Percentiles rank a stretch among this genome's conserved stretches.
Evolutionary conservation across 2,113 vertebrate genomes (phyloP).

Genomic region (Nycticryphes semicollaris): DNA sequence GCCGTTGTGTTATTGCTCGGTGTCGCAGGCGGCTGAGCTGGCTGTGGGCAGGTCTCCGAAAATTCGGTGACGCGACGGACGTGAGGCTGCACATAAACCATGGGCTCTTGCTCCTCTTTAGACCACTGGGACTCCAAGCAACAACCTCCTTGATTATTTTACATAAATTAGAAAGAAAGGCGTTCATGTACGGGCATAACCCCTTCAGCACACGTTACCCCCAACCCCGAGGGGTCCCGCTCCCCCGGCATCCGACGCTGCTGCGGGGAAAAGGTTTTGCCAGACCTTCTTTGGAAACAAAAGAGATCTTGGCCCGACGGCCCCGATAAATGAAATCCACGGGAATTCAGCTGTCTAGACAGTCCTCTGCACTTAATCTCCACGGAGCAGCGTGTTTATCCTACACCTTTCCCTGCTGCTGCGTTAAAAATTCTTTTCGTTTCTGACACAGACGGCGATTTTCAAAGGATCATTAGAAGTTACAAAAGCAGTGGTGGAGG

Average conservation of each 20-base stretch:
- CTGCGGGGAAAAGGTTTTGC: neutral
- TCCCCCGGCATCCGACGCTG: accelerated
- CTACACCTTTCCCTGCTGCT: neutral
- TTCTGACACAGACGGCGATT: neutral
- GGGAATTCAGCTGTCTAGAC: neutral
- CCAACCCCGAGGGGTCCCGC: neutral
- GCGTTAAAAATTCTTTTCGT: neutral
- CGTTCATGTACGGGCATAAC: accelerated
- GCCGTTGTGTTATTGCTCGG: neutral
- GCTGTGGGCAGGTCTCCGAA: neutral
- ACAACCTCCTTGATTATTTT: neutral
- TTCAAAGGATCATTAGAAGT: neutral
- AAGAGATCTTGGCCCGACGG: accelerated
- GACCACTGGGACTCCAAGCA: accelerated
- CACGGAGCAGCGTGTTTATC: accelerated
- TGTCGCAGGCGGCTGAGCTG: too few species aligned
- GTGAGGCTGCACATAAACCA: neutral
- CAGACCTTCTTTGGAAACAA: neutral
- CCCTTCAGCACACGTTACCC: neutral
- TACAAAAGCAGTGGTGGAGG: neutral
- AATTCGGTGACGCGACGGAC: neutral
- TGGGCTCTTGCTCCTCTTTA: neutral
- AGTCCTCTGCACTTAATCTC: neutral
- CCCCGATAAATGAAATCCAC: neutral
- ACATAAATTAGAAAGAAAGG: neutral